Percentiles rank a stretch among this genome's conserved stretches.
Evolutionary conservation across 2,888 invertebrate genomes (phyloP).

Genomic region (Leptopterna dolabrata): DNA sequence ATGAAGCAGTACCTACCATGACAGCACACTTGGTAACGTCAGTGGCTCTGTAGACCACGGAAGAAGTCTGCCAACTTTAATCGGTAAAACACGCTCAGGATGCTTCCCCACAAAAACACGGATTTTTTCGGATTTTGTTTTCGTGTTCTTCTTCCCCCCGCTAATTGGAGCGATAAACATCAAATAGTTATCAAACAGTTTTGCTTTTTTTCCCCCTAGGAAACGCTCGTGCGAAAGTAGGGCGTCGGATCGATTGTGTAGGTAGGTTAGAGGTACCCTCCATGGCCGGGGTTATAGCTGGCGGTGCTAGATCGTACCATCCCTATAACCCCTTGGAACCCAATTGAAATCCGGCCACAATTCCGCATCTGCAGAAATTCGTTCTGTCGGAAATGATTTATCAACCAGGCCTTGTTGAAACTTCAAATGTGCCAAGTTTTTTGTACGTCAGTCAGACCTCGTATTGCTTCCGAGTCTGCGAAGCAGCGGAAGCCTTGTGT

Average conservation of each 20-base stretch:
- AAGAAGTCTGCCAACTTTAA: no score
- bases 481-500: no score
- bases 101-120: neutral
- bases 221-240: neutral
- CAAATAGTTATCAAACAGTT: neutral
- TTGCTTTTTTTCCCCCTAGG: neutral
- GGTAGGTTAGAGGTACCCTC: neutral
- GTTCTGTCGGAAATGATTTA: neutral
- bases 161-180: neutral
- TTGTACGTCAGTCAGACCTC: no score
- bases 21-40: no score
- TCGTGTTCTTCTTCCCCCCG: neutral
- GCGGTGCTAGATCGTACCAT: slow-evolving; percentile 13
- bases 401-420: no score
- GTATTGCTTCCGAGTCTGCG: no score
- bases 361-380: neutral
- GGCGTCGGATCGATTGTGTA: neutral
- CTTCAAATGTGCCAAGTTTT: no score
- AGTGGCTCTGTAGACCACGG: no score
- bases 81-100: neutral
- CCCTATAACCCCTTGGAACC: no score
- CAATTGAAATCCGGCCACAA: neutral
- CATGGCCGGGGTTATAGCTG: neutral
- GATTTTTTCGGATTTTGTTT: neutral
- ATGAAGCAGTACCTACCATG: no score